Evolutionary conservation across 2,888 invertebrate species (phyloP), one percentile per base, ranked within the genome.

Genomic region (Lasioglossum pauxillum): DNA sequence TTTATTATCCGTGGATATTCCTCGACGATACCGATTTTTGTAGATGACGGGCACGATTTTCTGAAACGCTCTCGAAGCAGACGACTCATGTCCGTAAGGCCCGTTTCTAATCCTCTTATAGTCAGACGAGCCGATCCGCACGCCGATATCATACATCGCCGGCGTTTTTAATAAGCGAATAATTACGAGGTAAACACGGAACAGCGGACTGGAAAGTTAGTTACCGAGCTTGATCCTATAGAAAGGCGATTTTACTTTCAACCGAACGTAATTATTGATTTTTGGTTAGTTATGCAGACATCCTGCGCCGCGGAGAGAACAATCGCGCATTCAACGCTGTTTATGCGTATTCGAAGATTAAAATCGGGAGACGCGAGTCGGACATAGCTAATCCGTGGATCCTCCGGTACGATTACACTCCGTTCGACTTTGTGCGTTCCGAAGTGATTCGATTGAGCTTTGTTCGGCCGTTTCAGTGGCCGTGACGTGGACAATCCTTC

Each of bases 171-270:
- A 73, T 81, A 75, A 74, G 60, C 67, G 64, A 80, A 84, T 89
- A 91, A 91, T 92, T 92, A 89, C 82, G 81, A 82, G 77, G 80
- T 49, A 82, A 84, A 85, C 78, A 83, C 83, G 88, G 88, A 89
- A 89, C 90, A 83, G 93, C 93, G 92, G 92, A 92, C 92, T 92
- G 93, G 92, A 94, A 94, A 93, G 93, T 93, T 91, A 91, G 90
- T 91, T 87, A 90, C 88, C 90, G 90, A 84, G 89, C 89, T 90
- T 91, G 90, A 91, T 89, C 85, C 83, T 80, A 74, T 91, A 91
- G 91, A 93, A 92, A 92, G 91, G 90, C 87, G 89, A 90, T 88
- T 92, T 91, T 82, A 86, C 82, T 91, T 90, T 91, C 87, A 83
- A 86, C 87, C 78, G 83, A 90, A 77, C 76, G 27, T 80, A 77